phyloP scores from a whole-genome alignment of 2,797 vertebrate species.

The Muscicapa comitata region DNA sequence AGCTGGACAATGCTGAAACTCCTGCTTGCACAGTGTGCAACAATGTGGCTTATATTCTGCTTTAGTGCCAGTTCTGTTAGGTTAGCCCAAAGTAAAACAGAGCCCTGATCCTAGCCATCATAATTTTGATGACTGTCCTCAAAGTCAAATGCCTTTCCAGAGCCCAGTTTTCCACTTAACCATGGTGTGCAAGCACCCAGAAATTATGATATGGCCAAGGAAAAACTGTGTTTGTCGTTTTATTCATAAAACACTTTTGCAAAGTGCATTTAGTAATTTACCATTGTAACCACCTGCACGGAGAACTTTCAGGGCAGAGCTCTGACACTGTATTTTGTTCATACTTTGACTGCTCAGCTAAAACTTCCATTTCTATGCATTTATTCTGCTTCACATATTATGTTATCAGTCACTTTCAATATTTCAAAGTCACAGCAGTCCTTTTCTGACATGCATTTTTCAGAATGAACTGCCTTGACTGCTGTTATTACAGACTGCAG shows the following conservation, averaged over 20 bases:
- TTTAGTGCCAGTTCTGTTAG: neutral
- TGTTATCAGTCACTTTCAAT: constrained; percentile 79
- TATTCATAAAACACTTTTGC: constrained; percentile 65
- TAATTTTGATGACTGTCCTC: neutral
- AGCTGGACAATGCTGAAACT: neutral
- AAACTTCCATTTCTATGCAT: constrained; percentile 77
- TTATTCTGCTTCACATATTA: constrained; percentile 76
- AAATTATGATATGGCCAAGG: neutral
- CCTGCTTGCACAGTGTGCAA: neutral
- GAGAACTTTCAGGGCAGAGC: constrained; percentile 44
- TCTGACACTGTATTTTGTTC: constrained; percentile 68
- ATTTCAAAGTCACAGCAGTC: constrained; percentile 76
- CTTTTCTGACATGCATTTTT: constrained; percentile 73
- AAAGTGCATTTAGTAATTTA: constrained; percentile 68
- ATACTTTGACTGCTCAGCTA: constrained; percentile 69
- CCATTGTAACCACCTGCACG: constrained; percentile 47
- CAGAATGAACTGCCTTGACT: constrained; percentile 74
- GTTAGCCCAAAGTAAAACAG: neutral
- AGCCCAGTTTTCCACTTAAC: constrained; percentile 9
- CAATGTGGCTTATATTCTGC: neutral
- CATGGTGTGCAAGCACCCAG: neutral
- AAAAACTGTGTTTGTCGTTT: constrained; percentile 30
- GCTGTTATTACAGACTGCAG: constrained; percentile 68
- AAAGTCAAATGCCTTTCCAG: neutral
- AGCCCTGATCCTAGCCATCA: neutral